Base-by-base conservation (phyloP, 2,797 vertebrate species). In the Catostomus latipinnis region DNA sequence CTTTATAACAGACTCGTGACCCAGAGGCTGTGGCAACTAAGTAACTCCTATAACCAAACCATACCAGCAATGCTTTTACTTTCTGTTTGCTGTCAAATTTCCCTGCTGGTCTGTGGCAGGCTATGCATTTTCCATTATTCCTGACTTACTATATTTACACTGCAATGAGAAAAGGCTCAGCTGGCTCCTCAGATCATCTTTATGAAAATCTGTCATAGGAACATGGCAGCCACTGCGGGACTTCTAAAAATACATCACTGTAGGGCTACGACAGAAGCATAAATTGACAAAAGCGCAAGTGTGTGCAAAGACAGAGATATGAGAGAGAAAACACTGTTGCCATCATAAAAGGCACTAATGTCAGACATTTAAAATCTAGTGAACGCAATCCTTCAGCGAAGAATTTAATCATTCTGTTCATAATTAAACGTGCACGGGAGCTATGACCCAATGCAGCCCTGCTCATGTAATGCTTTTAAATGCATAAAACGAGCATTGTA, bases 231-330 rank as follows among this genome's bases (percentile, higher is more conserved):
- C 63, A 8, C 54, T 73, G 76, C 13, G 48, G 22, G 56, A 70
- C 16, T 71, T 61, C 67, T 78, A 78, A 78, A 71, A 78, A 70
- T 78, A 71, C 58, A 69, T 77, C 57, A 8, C 48, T 18, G 57
- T 16, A 5, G 70, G 76, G 54, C 22, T 53, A 45, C 45, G 56
- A 62, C 67, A 53, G n/a, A 78, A 79, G 85, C 87, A 83, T 85
- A 76, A 74, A 69, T 80, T 13, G 53, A 63, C 62, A 63, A 63
- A 63, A 63, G 46, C 46, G 62, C 3, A 7, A 46, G 34, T 67
- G 82, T 72, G 77, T 74, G 81, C 84, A 9, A 75, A 66, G 60
- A 75, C 81, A 82, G 46, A 7, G 53, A 60, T 52, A 14, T 6
- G 14, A 6, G 57, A 78, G 80, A 66, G 45, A 8, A 45, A 43